A percentile compares a stretch with the other conserved stretches of the same genome.
Evolutionary conservation across 2,888 invertebrate genomes (phyloP).

Genomic region (Phyllotreta striolata): DNA sequence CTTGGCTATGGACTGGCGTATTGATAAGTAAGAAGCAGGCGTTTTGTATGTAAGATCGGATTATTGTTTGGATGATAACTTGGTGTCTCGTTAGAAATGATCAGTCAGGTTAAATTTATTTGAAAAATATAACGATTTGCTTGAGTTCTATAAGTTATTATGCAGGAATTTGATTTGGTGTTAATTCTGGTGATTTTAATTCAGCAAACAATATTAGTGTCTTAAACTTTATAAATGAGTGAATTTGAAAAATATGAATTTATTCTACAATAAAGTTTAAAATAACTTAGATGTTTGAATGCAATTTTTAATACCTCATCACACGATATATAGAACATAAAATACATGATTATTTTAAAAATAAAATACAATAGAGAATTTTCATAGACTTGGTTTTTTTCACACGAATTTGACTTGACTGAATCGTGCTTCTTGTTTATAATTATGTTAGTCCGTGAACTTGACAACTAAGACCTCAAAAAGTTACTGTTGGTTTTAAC

Average conservation of each 20-base stretch:
- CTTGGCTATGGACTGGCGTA: constrained; percentile 56
- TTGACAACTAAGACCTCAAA: constrained; percentile 61
- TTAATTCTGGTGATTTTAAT: no score
- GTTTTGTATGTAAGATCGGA: neutral
- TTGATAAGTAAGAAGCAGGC: constrained; percentile 46
- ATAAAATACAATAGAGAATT: neutral
- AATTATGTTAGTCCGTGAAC: constrained; percentile 52
- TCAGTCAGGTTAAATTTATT: neutral
- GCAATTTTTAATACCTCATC: no score
- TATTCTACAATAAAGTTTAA: constrained; percentile 1
- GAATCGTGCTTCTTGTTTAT: constrained; percentile 47
- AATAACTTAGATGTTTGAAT: constrained; percentile 12
- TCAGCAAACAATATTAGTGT: no score
- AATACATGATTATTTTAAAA: no score
- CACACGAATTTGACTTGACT: neutral
- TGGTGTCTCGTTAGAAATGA: constrained; percentile 15
- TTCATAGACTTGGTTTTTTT: neutral
- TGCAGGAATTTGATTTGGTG: neutral
- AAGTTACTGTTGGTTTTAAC: constrained; percentile 63
- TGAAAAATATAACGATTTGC: neutral
- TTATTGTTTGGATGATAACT: constrained; percentile 15
- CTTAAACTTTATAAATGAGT: no score
- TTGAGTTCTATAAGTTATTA: neutral
- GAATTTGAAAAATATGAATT: constrained; percentile 1
- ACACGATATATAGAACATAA: no score